phyloP scores from a whole-genome alignment of 2,797 vertebrate species.

The Centroberyx gerrardi region DNA sequence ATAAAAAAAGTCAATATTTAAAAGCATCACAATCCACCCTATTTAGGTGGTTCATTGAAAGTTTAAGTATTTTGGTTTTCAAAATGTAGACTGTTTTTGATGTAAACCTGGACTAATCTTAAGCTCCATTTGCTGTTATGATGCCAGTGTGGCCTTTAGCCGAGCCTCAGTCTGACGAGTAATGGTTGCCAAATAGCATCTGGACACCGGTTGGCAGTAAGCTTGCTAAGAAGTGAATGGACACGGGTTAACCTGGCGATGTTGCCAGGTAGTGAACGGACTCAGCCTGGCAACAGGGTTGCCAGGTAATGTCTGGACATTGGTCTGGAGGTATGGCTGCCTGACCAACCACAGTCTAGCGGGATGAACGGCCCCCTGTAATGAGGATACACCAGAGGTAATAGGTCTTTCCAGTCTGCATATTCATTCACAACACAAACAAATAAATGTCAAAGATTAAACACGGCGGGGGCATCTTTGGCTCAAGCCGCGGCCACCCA shows the following conservation, averaged over 20 bases:
- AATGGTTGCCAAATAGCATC: conserved; percentile 41
- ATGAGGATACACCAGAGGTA: conserved; percentile 74
- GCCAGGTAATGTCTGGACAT: conserved; percentile 76
- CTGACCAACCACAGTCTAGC: conserved; percentile 82
- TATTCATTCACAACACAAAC: conserved; percentile 85
- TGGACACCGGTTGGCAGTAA: conserved; percentile 37
- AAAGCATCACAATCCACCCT: conserved; percentile 50
- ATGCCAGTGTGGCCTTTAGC: conserved; percentile 62
- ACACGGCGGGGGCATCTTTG: conserved; percentile 81
- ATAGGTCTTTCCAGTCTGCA: conserved; percentile 82
- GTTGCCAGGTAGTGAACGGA: conserved; percentile 56
- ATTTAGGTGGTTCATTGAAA: conserved; percentile 61
- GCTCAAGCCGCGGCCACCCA: conserved; percentile 80
- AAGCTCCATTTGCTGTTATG: conserved; percentile 58
- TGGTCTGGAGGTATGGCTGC: conserved; percentile 58
- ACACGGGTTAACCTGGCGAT: conserved; percentile 26
- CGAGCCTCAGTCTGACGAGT: conserved; percentile 10
- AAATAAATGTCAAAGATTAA: conserved; percentile 85
- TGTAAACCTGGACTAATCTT: conserved; percentile 63
- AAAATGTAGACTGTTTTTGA: conserved; percentile 54
- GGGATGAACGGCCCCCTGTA: conserved; percentile 83
- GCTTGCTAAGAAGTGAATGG: conserved; percentile 22
- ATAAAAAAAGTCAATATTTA: conserved; percentile 74
- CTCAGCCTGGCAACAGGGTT: conserved; percentile 48
- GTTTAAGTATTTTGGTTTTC: conserved; percentile 56